Percentiles rank a stretch among this genome's conserved stretches.
phyloP scores from a whole-genome alignment of 2,888 invertebrate genomes.

The Trypoxylon attenuatum region DNA sequence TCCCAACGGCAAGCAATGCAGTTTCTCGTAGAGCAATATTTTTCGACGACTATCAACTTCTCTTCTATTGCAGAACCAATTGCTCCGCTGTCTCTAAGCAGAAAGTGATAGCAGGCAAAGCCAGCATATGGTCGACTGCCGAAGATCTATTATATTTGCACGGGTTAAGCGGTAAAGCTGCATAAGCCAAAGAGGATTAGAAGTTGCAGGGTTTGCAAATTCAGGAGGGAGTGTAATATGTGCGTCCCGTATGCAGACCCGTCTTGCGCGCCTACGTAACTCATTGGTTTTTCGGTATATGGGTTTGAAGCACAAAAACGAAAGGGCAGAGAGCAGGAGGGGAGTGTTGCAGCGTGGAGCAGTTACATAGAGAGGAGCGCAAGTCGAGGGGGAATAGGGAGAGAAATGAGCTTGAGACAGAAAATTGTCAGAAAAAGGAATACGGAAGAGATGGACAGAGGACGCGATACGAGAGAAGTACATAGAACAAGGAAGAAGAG shows the following conservation, averaged over 20 bases:
- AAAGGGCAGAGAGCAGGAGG: neutral
- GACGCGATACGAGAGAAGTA: neutral
- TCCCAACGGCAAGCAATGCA: too few species aligned
- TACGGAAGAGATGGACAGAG: conserved; percentile 4
- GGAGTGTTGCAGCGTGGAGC: neutral
- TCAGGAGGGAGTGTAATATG: conserved; percentile 44
- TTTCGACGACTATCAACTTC: too few species aligned
- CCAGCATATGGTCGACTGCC: neutral
- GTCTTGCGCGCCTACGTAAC: neutral
- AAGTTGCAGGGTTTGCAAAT: conserved; percentile 39
- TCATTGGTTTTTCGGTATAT: conserved; percentile 17
- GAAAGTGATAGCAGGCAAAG: neutral
- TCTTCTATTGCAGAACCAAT: too few species aligned
- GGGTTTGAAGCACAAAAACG: neutral
- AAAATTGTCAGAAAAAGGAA: conserved; percentile 2
- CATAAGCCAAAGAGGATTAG: conserved; percentile 55
- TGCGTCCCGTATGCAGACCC: conserved; percentile 1
- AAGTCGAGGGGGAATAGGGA: neutral
- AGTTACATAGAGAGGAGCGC: neutral
- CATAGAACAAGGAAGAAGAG: neutral
- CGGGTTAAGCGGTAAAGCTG: conserved; percentile 39
- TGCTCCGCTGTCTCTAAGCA: too few species aligned
- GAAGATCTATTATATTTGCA: neutral
- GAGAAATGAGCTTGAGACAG: neutral
- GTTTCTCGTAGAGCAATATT: too few species aligned